Conservation (phyloP, 2,888 invertebrate genomes). For the Melitaea athalia region DNA sequence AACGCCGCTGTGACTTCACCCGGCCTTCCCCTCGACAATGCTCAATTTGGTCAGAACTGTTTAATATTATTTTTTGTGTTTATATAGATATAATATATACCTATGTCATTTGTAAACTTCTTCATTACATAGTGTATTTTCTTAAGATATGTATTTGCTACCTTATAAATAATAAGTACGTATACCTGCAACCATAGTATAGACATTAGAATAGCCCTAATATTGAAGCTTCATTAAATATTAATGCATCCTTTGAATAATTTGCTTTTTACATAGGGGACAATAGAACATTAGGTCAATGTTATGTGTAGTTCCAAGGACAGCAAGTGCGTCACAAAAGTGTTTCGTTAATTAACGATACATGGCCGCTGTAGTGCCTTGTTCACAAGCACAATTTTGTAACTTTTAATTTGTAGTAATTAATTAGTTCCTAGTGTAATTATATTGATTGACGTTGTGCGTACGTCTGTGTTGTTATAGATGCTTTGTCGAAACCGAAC, state of each 20-base stretch:
- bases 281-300: slow-evolving; percentile 31
- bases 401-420: slow-evolving; percentile 35
- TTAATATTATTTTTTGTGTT: background rate
- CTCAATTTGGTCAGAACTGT: slow-evolving; percentile 65
- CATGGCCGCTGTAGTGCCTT: slow-evolving; percentile 9
- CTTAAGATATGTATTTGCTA: background rate
- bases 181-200: background rate
- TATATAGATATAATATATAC: background rate
- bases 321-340: slow-evolving; percentile 51
- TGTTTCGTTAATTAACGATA: slow-evolving; percentile 40
- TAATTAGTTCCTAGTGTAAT: slow-evolving; percentile 33
- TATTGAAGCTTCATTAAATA: slow-evolving; percentile 14
- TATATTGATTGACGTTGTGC: slow-evolving; percentile 65
- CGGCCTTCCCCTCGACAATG: slow-evolving; percentile 67
- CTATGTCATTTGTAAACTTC: background rate
- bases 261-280: slow-evolving; percentile 17
- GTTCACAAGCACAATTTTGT: slow-evolving; percentile 13
- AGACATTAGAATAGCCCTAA: slow-evolving; percentile 6
- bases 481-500: slow-evolving; percentile 81
- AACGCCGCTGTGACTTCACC: slow-evolving; percentile 69
- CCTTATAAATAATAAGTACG: background rate
- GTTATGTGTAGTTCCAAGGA: slow-evolving; percentile 27
- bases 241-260: slow-evolving; percentile 23
- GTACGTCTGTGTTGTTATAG: slow-evolving; percentile 81
- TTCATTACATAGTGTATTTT: slow-evolving; percentile 4